These are phyloP conservation scores for Betta splendens DNA, from an alignment of 2,797 vertebrate genomes.

Conservation along the genomic window DNA sequence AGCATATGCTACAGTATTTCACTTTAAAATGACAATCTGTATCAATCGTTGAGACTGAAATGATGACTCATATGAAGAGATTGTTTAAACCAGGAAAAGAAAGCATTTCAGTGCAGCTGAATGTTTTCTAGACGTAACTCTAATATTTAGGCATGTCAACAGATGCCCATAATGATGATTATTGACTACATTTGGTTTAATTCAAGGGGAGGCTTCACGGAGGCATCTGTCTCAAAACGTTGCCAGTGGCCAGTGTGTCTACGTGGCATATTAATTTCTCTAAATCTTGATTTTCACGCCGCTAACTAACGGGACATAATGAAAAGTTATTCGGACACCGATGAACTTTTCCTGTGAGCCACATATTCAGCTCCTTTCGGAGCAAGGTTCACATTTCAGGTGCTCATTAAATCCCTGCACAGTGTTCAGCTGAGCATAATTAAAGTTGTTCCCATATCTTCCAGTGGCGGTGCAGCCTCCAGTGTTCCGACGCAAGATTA, in stretches of 20 bases:
- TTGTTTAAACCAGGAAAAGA: not conserved
- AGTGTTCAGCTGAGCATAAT: not conserved
- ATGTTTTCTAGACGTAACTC: not conserved
- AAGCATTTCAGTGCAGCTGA: not conserved
- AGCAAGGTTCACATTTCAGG: conserved; percentile 18
- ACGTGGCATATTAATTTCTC: not conserved
- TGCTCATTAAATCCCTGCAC: conserved; percentile 27
- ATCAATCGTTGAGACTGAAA: not conserved
- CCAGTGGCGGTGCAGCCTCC: conserved; percentile 1
- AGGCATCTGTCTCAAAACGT: not conserved
- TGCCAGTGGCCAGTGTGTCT: not conserved
- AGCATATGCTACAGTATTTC: too few species aligned
- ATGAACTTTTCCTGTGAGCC: not conserved
- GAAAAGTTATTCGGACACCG: conserved; percentile 7
- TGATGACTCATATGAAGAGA: too few species aligned
- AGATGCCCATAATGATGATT: not conserved
- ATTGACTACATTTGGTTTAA: not conserved
- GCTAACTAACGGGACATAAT: not conserved
- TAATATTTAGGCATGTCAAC: not conserved
- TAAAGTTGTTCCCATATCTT: conserved; percentile 4
- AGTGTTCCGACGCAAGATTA: conserved; percentile 33
- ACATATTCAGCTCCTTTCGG: conserved; percentile 15
- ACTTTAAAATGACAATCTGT: not conserved
- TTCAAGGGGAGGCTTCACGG: not conserved
- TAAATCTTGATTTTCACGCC: not conserved